Base-by-base conservation (phyloP, 1,140 invertebrate species). In the Formica exsecta region DNA sequence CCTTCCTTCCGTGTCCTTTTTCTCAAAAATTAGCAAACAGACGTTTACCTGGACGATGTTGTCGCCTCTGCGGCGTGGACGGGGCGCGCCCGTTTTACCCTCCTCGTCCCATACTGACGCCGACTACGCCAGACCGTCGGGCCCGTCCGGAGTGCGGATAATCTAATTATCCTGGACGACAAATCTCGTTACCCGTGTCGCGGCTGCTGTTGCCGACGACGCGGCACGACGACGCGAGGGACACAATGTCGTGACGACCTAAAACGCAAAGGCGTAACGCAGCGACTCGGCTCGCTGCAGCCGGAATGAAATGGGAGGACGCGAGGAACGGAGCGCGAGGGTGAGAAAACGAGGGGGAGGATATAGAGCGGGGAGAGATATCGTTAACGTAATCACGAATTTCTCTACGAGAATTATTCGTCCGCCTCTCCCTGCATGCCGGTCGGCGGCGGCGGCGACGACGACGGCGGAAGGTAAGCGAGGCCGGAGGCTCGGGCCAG, bases 141-240 rank as follows among this genome's bases (percentile, higher is more conserved):
- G 9, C 41, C 59, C 86, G 86, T 88, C 88, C 86, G 75, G 87
- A 89, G 89, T 76, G 87, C 86, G 92, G 85, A 92, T 91, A 92
- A 92, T 92, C 88, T 92, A 92, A 92, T 92, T 92, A 92, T 92
- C 88, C 87, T 85, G 87, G 87, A 90, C 91, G 92, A 92, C 92
- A 92, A 92, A 92, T 92, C 91, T 92, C 92, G 92, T 92, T 92
- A 92, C 86, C 81, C 91, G 85, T 74, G 88, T 81, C 87, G 79
- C 83, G 86, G 83, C 83, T 89, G 83, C 83, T 89, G 83, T 75
- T 80, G 87, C 66, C 85, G 87, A 86, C 83, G 87, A 85, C 66
- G 83, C 70, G 86, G 64, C 75, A 86, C 86, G 74, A 59, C 86
- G 59, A 70, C 80, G 41, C 80, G 41, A 62, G 85, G 48, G 59